phyloP scores from a whole-genome alignment of 1,140 invertebrate species.

The Drosophila azteca region DNA sequence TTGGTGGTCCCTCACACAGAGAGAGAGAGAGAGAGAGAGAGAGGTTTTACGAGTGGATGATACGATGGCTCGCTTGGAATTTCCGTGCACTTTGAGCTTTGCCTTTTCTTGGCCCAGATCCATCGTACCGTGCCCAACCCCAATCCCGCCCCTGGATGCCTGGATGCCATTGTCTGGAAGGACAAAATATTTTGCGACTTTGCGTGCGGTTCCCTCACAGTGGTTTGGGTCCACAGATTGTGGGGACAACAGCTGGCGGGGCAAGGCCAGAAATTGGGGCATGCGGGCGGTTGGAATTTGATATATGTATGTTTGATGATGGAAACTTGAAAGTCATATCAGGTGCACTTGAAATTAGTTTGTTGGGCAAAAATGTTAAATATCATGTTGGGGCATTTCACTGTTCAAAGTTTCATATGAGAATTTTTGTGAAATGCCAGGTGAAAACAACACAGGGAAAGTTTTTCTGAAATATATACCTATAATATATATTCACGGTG shows the following conservation, averaged over 20 bases:
- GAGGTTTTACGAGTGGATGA: conserved; percentile 7
- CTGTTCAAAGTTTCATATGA: too few species aligned
- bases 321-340: conserved; percentile 16
- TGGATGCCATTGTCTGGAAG: conserved; percentile 45
- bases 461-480: too few species aligned
- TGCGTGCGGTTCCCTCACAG: conserved; percentile 24
- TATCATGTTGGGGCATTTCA: too few species aligned
- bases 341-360: conserved; percentile 16
- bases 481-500: too few species aligned
- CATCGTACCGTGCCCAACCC: conserved; percentile 21
- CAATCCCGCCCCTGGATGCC: background rate
- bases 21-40: conserved; percentile 3
- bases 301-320: conserved; percentile 24
- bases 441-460: too few species aligned
- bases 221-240: conserved; percentile 11
- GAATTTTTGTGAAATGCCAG: too few species aligned
- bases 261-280: too few species aligned
- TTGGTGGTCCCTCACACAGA: background rate
- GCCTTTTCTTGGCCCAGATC: conserved; percentile 63
- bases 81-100: conserved; percentile 53
- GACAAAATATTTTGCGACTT: conserved; percentile 66
- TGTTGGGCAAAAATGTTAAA: conserved; percentile 1
- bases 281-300: conserved; percentile 21
- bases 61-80: conserved; percentile 55
- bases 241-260: too few species aligned